These are phyloP conservation scores for Crypturellus tataupa DNA, from an alignment of 2,797 vertebrate species.

Conservation along the genomic window DNA sequence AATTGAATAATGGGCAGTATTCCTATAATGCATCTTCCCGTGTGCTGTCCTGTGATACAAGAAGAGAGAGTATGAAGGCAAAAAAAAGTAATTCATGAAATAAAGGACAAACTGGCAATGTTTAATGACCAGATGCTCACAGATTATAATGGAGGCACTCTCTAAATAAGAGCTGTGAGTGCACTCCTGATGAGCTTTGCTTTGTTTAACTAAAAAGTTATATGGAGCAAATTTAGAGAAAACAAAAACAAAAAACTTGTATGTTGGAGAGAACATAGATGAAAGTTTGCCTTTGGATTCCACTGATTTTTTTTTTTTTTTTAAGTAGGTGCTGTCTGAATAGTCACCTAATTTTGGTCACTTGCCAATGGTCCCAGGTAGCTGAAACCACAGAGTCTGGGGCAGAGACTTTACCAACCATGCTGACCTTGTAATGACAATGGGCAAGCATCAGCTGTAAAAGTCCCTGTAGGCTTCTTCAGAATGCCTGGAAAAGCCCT, in stretches of 20 bases:
- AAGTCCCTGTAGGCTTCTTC: background rate
- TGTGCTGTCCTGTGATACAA: background rate
- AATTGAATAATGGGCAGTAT: background rate
- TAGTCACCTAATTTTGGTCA: background rate
- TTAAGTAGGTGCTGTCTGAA: background rate
- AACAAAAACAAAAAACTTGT: background rate
- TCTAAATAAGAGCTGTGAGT: background rate
- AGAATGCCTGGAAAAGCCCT: background rate
- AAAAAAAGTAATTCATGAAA: background rate
- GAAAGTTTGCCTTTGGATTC: background rate
- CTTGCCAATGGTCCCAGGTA: background rate
- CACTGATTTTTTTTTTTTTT: background rate
- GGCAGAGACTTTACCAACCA: background rate
- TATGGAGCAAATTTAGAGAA: background rate
- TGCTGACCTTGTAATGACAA: background rate
- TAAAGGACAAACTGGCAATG: background rate
- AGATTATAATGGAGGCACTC: background rate
- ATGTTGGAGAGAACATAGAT: background rate
- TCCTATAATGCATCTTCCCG: background rate
- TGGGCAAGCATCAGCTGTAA: background rate
- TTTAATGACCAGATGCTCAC: background rate
- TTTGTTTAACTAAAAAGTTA: background rate
- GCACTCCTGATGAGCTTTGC: background rate
- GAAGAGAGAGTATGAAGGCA: background rate
- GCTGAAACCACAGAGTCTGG: background rate